Evolutionary conservation across 2,797 vertebrate genomes (phyloP), one percentile per base, ranked within the genome.

Genomic region (Podarcis lilfordi): DNA sequence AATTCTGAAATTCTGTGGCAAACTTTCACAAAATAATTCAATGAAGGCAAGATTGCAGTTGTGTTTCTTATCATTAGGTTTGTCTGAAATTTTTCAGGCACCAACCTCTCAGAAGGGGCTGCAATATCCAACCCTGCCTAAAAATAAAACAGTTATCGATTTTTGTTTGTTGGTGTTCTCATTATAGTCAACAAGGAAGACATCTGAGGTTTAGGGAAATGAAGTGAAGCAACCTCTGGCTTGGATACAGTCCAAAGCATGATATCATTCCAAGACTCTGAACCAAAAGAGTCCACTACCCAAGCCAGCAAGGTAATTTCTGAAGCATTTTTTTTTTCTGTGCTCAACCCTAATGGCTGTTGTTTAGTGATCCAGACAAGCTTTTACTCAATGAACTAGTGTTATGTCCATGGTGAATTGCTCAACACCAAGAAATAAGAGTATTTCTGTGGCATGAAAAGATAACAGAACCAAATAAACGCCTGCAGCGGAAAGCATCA

Each of bases 401-500:
- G 43, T 55, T 76, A 10, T 3, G 3, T 87, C 1, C 83, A 43
- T 1, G 79, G 50, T 68, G 89, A 88, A 25, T 8, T 43, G 3
- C 74, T 88, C 7, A 37, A 13, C 0, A 82, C 37, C 84, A 92
- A 83, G 1, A 91, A 92, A 25, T 3, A 23, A 84, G 74, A 8
- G 43, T 76, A 69, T 66, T 91, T 77, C 79, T 29, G 88, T 9
- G 27, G 50, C 19, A 80, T 43, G 8, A 68, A 92, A n/a, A 89
- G 5, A 66, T 4, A 74, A 64, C 74, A 8, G 29, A 77, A 75
- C 89, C 85, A 91, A 75, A n/a, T 4, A 84, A 93, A 84, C 0
- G 37, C 45, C 23, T 21, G 35, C n/a, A 86, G 27, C 8, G 35
- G 69, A 80, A 29, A 90, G 6, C 15, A 15, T 25, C 0, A 43